Base-by-base conservation (phyloP, 2,888 invertebrate species). In the Dasypolia templi region DNA sequence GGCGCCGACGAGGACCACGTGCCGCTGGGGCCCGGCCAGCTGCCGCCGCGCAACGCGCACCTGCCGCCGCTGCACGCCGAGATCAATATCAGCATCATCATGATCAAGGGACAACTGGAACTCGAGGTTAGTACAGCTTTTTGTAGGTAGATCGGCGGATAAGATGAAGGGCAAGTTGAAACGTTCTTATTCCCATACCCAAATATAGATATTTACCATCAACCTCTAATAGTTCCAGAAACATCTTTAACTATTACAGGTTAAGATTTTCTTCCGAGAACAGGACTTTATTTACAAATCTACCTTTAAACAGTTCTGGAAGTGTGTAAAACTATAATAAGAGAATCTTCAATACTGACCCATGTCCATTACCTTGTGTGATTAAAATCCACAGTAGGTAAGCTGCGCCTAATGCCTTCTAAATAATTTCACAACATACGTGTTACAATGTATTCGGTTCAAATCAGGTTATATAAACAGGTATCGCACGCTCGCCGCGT, bases 91-190 rank as follows among this genome's bases (percentile, higher is more conserved):
- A 98, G 98, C 77, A 97, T 99, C 88, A 97, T 98, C 89, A 98
- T 99, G 97, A 97, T 98, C 91, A 99, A 99, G 95, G 99, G 99
- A 88, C 98, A 98, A 88, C 97, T 99, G 78, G 99, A 99, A 93
- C 98, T 99, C 39, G 99, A 99, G 96, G 97, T 97, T 58, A 12
- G 32, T 44, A n/a, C n/a, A 42, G 19, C 26, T 12, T 53, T 26
- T 17, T 49, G 22, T 32, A 22, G 22, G n/a, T 64, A 19, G 6
- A n/a, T 32, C 6, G n/a, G 17, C 32, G n/a, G 64, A 35, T 51
- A 64, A n/a, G 17, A 51, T 14, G 2, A 63, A 63, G n/a, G n/a
- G 19, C 5, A 32, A 12, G n/a, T 63, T 17, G 14, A 29, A 62
- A 19, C 29, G 4, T 46, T 29, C 6, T 46, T 63, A 22, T 22